phyloP scores from a whole-genome alignment of 1,140 invertebrate species.

The Eupristina koningsbergeri region DNA sequence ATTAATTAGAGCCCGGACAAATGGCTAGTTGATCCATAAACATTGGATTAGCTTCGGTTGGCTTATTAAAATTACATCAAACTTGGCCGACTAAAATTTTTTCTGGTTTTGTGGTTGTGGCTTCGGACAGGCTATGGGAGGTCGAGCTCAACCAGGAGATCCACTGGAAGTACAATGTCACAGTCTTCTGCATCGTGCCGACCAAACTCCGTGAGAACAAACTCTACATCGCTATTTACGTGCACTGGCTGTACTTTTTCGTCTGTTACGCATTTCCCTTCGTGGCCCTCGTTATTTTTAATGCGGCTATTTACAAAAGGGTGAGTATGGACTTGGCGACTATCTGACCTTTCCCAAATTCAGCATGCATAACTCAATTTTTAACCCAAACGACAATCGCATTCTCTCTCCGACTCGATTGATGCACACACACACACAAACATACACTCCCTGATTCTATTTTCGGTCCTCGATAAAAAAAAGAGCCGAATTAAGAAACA shows the following conservation, averaged over 20 bases:
- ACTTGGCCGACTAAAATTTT: not conserved
- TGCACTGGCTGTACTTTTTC: conserved; percentile 93
- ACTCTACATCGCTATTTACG: conserved; percentile 89
- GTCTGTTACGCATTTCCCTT: conserved; percentile 95
- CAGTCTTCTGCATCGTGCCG: conserved; percentile 81
- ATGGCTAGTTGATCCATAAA: not conserved
- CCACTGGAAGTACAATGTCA: conserved; percentile 74
- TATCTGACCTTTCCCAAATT: no score
- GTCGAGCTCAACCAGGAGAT: conserved; percentile 72
- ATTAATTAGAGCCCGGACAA: not conserved
- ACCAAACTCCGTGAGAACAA: conserved; percentile 81
- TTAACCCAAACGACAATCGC: no score
- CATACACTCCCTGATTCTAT: no score
- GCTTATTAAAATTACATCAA: not conserved
- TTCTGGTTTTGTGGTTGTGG: not conserved
- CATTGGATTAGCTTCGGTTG: not conserved
- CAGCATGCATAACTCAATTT: no score
- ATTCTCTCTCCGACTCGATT: no score
- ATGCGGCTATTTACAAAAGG: conserved; percentile 89
- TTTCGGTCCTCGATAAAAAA: no score
- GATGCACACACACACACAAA: no score
- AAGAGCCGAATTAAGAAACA: no score
- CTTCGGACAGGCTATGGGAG: conserved; percentile 79
- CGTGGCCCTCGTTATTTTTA: conserved; percentile 86
- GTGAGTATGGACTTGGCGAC: conserved; percentile 72